Evolutionary conservation across 2,888 invertebrate genomes (phyloP), one percentile per base, ranked within the genome.

Genomic region (Geotrupes spiniger): DNA sequence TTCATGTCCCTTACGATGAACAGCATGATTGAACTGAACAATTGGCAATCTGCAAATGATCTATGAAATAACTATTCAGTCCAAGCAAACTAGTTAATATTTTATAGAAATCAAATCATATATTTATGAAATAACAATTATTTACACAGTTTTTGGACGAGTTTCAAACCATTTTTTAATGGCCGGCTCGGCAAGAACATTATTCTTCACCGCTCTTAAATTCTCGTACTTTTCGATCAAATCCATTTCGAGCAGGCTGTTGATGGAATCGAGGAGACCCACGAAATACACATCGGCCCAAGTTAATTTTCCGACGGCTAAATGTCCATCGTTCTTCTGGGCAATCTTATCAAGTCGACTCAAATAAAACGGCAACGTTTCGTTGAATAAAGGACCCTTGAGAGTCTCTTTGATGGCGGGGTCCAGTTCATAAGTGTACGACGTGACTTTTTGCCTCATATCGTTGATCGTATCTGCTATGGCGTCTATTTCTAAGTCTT

Each of bases 211-310:
- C 28, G 74, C 73, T 59, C 78, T 76, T 39, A 85, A 62, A 52
- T 78, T 77, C 4, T 79, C 77, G 64, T 80, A 80, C 9, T 78
- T 77, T 51, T 78, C 80, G 48, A 79, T 66, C 27, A 83, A 66
- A 57, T 82, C 76, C 33, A 71, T 69, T 49, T 74, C 75, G 6
- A 76, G 70, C 76, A 82, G 79, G 59, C 69, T 74, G 63, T 79
- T 79, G 61, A 83, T 62, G 63, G 82, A 82, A 60, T 81, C 81
- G 54, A 81, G 69, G 55, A 81, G 70, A 47, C 75, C 79, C 42
- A 79, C 78, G 54, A 84, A 79, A 51, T 74, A 75, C 9, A 85
- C 60, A 66, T 85, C 85, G 41, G 83, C 84, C 83, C 83, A 84
- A 17, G 82, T 80, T 12, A 85, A 28, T 36, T 43, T 49, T 57